Base-by-base conservation (phyloP, 2,888 invertebrate genomes). In the Hemaris fuciformis region DNA sequence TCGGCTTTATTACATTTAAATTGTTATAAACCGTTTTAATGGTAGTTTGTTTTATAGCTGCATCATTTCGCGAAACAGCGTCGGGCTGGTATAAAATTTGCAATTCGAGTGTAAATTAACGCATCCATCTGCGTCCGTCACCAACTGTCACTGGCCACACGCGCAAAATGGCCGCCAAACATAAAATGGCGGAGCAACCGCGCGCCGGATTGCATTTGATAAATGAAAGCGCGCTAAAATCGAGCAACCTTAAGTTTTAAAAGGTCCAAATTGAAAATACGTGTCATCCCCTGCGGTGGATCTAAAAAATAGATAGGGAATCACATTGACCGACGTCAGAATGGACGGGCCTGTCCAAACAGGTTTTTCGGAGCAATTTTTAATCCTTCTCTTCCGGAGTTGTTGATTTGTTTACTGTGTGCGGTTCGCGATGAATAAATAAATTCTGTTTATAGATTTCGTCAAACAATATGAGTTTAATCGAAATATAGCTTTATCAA, bases 191-290 rank as follows among this genome's bases (percentile, higher is more conserved):
- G 64, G 23, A 62, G n/a, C 15, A 18, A 18, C 56, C 53, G 57
- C 71, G 68, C 65, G 66, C 58, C 64, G 68, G 63, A 62, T 65
- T 67, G 62, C 23, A 62, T 56, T 64, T 74, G 71, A 75, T 73
- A 69, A 67, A 74, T 75, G 68, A 69, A 73, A 64, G 63, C 57
- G 65, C 65, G 68, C 57, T 46, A 13, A 53, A 64, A 73, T 67
- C 62, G 57, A 57, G 60, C 58, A 45, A 56, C 59, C 53, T 31
- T 53, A 53, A 31, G 61, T 61, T 66, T 69, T 70, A 62, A 70
- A 73, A 63, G 63, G 61, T 53, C 62, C 59, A 65, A 75, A 74
- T 75, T 71, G 71, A 68, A 75, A 75, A 74, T 73, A 62, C 71
- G 63, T 72, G 73, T 70, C 68, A 60, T 62, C 41, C n/a, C 57